Percentiles rank a stretch among this genome's conserved stretches.
Evolutionary conservation across 1,140 invertebrate genomes (phyloP).

Genomic region (Drosophila subpulchrella): DNA sequence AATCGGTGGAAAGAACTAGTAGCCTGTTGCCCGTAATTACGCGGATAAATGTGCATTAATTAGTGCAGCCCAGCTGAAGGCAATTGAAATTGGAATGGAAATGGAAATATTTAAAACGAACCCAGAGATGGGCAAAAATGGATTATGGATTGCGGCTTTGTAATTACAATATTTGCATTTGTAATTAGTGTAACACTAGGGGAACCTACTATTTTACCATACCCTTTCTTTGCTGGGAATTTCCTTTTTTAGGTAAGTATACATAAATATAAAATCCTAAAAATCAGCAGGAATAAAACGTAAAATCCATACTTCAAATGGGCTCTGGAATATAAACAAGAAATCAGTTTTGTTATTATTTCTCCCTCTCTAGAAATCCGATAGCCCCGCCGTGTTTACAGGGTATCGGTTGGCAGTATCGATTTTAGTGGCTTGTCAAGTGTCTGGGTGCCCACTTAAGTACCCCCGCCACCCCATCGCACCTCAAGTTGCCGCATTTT

Average conservation of each 20-base stretch:
- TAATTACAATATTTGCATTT: slow-evolving; percentile 13
- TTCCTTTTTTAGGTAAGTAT: too few species aligned
- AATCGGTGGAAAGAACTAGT: neutral
- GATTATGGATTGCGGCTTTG: slow-evolving; percentile 15
- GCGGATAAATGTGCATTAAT: slow-evolving; percentile 21
- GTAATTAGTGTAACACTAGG: slow-evolving; percentile 14
- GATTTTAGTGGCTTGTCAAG: slow-evolving; percentile 42
- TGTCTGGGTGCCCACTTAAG: slow-evolving; percentile 36
- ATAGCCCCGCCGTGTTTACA: neutral
- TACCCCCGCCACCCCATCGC: neutral
- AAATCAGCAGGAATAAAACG: too few species aligned
- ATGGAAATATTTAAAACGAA: slow-evolving; percentile 8
- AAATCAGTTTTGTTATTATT: too few species aligned
- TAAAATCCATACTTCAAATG: too few species aligned
- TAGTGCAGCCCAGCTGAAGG: neutral
- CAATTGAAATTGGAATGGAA: slow-evolving; percentile 6
- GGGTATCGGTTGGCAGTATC: slow-evolving; percentile 26
- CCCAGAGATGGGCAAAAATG: slow-evolving; percentile 15
- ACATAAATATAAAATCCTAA: too few species aligned
- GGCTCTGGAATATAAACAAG: neutral
- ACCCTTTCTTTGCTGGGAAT: too few species aligned
- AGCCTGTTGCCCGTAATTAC: slow-evolving; percentile 7
- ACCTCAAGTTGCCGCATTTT: slow-evolving; percentile 26
- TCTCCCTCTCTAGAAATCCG: neutral
- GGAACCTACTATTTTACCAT: too few species aligned